Evolutionary conservation across 1,140 invertebrate species (phyloP), one percentile per base, ranked within the genome.

Genomic region (Papilio polyxenes): DNA sequence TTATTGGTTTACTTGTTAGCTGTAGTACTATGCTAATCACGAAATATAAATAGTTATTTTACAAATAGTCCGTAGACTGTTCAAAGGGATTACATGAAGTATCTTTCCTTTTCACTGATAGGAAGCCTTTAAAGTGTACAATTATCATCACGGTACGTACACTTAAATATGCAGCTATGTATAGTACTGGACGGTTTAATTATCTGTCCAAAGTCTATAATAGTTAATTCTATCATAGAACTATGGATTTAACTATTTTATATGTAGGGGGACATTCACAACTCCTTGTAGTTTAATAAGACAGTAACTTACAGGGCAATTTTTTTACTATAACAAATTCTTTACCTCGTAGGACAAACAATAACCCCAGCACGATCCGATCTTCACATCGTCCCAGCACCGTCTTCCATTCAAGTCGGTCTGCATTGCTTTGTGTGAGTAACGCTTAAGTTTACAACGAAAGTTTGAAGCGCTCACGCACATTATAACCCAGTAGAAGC

Each of bases 331-430:
- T 48, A 23, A 53, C n/a, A 13, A 31, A 20, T 56, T 2, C 0
- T 37, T 80, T 84, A 94, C 92, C 96, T 98, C 97, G 87, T 97
- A 97, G 0, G 97, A 97, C 88, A 97, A 96, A 84, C 97, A 98
- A 49, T 97, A 95, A 80, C 97, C 97, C 97, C 97, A 98, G 88
- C 97, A 98, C 0, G 97, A 97, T 92, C 96, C 95, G 3, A 97
- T 97, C 48, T 95, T 96, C 5, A 98, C 95, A 37, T 95, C 94
- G 85, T 97, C 97, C 95, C 96, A 97, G 87, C 97, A 98, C 31
- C 95, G 92, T 65, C 95, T 94, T 0, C 97, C 96, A 48, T 95
- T 94, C 0, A 94, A 92, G 88, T 97, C 96, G 0, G 95, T 95
- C 88, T 97, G 95, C 37, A 95, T 87, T 0, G 92, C 93, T 80